Conservation (phyloP, 2,113 vertebrate genomes). For the Petroica traversi region DNA sequence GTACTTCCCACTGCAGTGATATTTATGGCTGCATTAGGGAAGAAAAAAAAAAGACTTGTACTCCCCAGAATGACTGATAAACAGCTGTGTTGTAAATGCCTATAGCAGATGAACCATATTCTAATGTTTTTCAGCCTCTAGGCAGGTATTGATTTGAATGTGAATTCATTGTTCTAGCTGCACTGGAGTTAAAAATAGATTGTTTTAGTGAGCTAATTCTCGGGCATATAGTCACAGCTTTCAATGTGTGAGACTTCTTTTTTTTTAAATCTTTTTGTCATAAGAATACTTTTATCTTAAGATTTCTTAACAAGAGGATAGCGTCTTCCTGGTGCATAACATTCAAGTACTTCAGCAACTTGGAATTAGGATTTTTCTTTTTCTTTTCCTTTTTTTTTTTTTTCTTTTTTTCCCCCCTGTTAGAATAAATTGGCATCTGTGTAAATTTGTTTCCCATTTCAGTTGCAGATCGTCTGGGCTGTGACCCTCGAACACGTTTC, state of each 20-base stretch:
- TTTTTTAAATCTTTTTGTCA: neutral
- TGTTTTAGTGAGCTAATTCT: neutral
- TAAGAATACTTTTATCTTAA: neutral
- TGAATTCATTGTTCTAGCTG: constrained; percentile 39
- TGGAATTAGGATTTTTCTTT: neutral
- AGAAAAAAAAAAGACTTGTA: neutral
- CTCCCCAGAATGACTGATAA: neutral
- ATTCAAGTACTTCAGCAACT: neutral
- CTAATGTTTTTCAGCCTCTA: neutral
- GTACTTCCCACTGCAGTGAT: neutral
- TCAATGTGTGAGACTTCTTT: neutral
- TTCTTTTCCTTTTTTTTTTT: too few relatives aligned
- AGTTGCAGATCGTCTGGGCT: constrained; percentile 93
- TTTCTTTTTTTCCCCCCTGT: neutral
- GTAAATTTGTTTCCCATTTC: neutral
- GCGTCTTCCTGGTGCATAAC: neutral
- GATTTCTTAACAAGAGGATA: neutral
- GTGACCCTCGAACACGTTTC: constrained; percentile 90
- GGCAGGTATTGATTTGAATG: constrained; percentile 58
- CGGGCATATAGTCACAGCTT: neutral
- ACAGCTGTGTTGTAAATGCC: constrained; percentile 22
- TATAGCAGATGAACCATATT: neutral
- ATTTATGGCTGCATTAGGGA: neutral
- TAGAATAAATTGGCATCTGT: neutral
- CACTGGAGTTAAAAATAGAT: constrained; percentile 48